Percentiles rank a stretch among this genome's conserved stretches.
phyloP scores from a whole-genome alignment of 2,888 invertebrate species.

The Augochlorella aurata region DNA sequence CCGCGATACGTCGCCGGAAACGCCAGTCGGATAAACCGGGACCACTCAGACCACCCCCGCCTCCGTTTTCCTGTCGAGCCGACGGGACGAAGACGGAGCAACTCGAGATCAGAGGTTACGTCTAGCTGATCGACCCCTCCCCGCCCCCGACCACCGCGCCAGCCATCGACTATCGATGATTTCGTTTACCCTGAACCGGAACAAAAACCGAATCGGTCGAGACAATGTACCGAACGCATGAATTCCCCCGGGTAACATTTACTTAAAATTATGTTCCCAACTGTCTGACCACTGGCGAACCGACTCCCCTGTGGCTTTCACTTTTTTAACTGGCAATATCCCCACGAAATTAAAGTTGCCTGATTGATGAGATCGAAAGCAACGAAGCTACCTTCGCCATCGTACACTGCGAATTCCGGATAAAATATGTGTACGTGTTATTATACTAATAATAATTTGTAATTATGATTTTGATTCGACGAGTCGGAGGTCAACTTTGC shows the following conservation, averaged over 20 bases:
- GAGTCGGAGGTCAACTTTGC: no score
- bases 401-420: no score
- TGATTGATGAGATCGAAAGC: no score
- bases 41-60: constrained; percentile 43
- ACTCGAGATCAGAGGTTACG: constrained; percentile 68
- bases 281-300: neutral
- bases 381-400: no score
- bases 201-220: constrained; percentile 46
- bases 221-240: constrained; percentile 34
- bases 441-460: no score
- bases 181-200: constrained; percentile 73
- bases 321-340: no score
- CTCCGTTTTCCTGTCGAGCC: constrained; percentile 47
- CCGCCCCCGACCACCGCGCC: constrained; percentile 20
- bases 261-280: constrained; percentile 39
- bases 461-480: no score
- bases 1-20: constrained; percentile 71
- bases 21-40: constrained; percentile 72
- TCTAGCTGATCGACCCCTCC: constrained; percentile 71
- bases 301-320: neutral
- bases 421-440: no score
- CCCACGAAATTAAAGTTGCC: no score
- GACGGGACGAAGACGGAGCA: constrained; percentile 30
- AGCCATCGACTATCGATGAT: constrained; percentile 72
- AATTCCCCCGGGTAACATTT: constrained; percentile 46